Conservation (phyloP, 1,140 invertebrate genomes). For the Drosophila guanche region DNA sequence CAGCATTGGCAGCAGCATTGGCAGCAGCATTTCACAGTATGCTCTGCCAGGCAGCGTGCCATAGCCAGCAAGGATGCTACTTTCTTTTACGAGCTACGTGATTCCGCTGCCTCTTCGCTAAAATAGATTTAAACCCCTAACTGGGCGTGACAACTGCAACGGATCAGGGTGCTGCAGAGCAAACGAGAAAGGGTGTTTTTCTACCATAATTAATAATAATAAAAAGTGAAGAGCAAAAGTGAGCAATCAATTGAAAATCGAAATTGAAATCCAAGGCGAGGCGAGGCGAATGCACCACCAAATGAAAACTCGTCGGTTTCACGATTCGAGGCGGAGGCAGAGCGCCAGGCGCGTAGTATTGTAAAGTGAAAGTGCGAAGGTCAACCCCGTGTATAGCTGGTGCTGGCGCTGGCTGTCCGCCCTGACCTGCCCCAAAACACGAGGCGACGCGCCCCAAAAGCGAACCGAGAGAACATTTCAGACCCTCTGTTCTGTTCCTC, state of each 20-base stretch:
- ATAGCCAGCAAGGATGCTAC: constrained; percentile 36
- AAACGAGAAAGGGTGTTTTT: constrained; percentile 14
- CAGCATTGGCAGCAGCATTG: constrained; percentile 31
- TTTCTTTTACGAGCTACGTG: constrained; percentile 3
- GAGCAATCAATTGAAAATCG: constrained; percentile 13
- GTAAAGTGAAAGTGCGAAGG: constrained; percentile 81
- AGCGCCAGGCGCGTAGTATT: constrained; percentile 61
- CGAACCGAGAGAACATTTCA: constrained; percentile 29
- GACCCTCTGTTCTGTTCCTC: constrained; percentile 18
- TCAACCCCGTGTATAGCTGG: constrained; percentile 60
- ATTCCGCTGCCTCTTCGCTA: constrained; percentile 1
- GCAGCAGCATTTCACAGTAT: constrained; percentile 43
- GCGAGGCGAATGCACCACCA: constrained; percentile 19
- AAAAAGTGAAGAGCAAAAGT: neutral
- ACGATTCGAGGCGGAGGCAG: constrained; percentile 46
- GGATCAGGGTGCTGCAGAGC: no score
- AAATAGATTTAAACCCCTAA: constrained; percentile 10
- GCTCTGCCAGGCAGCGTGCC: constrained; percentile 48
- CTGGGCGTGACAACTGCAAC: constrained; percentile 33
- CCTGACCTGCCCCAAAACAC: constrained; percentile 69
- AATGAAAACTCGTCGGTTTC: constrained; percentile 74
- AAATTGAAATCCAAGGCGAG: neutral
- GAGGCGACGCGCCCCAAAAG: constrained; percentile 40
- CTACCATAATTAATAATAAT: constrained; percentile 24
- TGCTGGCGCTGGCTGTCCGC: constrained; percentile 39